phyloP scores from a whole-genome alignment of 2,797 vertebrate species.

The Psittacula echo region DNA sequence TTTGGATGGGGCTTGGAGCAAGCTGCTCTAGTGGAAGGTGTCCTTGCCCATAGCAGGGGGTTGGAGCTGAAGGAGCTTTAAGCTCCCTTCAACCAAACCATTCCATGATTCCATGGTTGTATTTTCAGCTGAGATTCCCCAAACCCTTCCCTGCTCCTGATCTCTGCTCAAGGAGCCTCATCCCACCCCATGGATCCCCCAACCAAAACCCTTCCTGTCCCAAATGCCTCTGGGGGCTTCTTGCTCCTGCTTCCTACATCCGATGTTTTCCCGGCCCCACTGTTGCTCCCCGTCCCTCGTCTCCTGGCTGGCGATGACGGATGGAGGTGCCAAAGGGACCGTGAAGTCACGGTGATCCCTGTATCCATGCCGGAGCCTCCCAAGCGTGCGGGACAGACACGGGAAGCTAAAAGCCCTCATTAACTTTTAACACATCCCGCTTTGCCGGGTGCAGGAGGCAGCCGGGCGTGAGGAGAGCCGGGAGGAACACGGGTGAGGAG shows the following conservation, averaged over 20 bases:
- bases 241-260: background rate
- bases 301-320: accelerated
- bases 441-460: background rate
- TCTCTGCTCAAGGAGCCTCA: accelerated
- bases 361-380: background rate
- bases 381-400: accelerated
- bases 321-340: accelerated
- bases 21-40: background rate
- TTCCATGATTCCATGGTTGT: background rate
- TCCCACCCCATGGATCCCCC: background rate
- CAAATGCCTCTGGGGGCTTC: accelerated
- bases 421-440: background rate
- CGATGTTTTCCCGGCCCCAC: background rate
- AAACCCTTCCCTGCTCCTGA: accelerated
- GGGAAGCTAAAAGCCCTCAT: background rate
- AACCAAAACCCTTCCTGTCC: background rate
- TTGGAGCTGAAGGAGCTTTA: background rate
- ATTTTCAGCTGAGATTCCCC: background rate
- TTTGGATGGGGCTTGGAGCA: background rate
- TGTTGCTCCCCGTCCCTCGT: background rate
- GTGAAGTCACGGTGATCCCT: accelerated
- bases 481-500: background rate
- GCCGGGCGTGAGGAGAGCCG: accelerated
- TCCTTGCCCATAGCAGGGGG: background rate
- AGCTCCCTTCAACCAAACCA: background rate